Evolutionary conservation across 1,140 invertebrate genomes (phyloP).

Genomic region (Thaumatotibia leucotreta): DNA sequence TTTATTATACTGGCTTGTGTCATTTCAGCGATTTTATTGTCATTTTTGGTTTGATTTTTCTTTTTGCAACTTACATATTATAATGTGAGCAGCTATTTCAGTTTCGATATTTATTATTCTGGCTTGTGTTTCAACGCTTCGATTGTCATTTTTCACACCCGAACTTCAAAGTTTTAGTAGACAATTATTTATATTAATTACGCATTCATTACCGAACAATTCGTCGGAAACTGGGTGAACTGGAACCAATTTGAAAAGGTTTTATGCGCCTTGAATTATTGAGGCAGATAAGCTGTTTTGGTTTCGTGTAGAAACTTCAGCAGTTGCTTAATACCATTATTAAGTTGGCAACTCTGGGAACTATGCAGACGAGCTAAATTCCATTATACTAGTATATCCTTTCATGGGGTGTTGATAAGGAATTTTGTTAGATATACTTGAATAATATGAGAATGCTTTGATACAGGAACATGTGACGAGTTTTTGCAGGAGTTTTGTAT

Average conservation of each 20-base stretch:
- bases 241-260: background rate
- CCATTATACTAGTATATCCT: background rate
- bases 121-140: background rate
- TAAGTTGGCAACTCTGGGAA: background rate
- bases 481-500: too few species aligned
- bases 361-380: background rate
- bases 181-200: background rate
- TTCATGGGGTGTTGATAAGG: too few species aligned
- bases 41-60: too few species aligned
- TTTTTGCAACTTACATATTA: too few species aligned
- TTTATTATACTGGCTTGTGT: too few species aligned
- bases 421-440: too few species aligned
- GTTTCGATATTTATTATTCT: too few species aligned
- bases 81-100: too few species aligned
- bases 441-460: background rate
- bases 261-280: background rate
- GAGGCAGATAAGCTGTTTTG: background rate
- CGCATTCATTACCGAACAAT: background rate
- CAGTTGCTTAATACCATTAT: background rate
- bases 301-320: background rate
- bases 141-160: background rate
- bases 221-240: background rate
- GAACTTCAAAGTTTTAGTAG: background rate
- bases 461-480: too few species aligned
- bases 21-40: background rate